These are phyloP conservation scores for Paratilapia polleni DNA, from an alignment of 2,113 vertebrate species.

Conservation along the genomic window DNA sequence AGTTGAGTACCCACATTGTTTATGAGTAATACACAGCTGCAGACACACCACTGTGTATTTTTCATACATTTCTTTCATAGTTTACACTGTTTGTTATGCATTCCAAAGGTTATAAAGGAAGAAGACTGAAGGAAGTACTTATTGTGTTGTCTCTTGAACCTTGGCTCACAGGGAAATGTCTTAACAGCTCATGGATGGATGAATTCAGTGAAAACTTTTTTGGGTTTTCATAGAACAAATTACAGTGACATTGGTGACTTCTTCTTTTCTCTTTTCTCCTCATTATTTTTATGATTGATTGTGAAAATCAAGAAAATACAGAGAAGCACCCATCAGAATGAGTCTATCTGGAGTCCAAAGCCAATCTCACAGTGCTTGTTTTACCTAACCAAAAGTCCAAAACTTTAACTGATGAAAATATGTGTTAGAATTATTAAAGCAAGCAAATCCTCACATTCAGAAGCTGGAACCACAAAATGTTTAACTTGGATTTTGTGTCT, in stretches of 20 bases:
- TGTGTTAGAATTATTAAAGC: not conserved
- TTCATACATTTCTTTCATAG: not conserved
- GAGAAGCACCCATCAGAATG: not conserved
- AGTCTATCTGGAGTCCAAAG: not conserved
- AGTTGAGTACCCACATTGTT: not conserved
- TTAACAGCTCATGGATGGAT: not conserved
- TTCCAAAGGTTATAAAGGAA: conserved; percentile 9
- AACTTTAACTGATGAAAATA: not conserved
- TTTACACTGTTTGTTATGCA: not conserved
- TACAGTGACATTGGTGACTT: not conserved
- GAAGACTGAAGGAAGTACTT: not conserved
- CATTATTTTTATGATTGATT: too few relatives aligned
- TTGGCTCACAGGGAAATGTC: not conserved
- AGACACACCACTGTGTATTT: not conserved
- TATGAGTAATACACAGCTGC: not conserved
- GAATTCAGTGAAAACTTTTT: too few relatives aligned
- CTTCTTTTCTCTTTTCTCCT: too few relatives aligned
- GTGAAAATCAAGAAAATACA: too few relatives aligned
- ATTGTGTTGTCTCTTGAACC: not conserved
- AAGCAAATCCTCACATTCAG: not conserved
- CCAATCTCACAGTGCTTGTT: not conserved
- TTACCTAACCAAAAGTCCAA: not conserved
- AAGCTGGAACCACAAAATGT: not conserved
- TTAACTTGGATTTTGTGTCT: too few relatives aligned
- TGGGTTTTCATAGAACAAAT: not conserved